A percentile compares a stretch with the other conserved stretches of the same genome.
These are phyloP conservation scores for Cacatua alba DNA, from an alignment of 2,113 vertebrate species.

Conservation along the genomic window DNA sequence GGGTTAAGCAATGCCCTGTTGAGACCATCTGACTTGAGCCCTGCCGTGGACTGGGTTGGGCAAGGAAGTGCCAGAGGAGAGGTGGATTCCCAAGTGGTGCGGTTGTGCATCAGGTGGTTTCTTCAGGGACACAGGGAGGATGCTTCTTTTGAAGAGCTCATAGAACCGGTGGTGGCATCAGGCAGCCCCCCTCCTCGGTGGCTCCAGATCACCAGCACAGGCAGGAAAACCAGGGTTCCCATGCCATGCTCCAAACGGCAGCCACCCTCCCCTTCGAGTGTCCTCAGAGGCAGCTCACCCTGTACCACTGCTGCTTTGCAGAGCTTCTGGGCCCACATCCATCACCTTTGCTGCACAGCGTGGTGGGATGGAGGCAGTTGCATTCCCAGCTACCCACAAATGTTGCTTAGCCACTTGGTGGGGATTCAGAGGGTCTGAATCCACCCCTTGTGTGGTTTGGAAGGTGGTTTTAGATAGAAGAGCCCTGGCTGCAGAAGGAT, in stretches of 20 bases:
- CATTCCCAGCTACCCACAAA: background rate
- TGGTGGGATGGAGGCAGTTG: background rate
- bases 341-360: background rate
- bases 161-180: background rate
- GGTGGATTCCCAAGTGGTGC: background rate
- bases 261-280: background rate
- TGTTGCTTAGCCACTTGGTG: background rate
- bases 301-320: background rate
- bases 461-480: background rate
- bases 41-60: background rate
- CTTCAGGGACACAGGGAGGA: background rate
- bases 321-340: background rate
- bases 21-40: background rate
- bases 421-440: background rate
- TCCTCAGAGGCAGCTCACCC: background rate
- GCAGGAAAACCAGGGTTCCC: background rate
- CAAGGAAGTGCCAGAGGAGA: background rate
- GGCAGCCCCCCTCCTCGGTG: rapidly evolving
- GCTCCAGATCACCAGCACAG: background rate
- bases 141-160: background rate
- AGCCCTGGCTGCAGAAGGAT: background rate
- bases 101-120: background rate
- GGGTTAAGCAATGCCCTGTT: background rate
- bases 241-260: background rate
- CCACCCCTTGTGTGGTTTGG: background rate